Base-by-base conservation (phyloP, 2,888 invertebrate genomes). In the Augiades crinisus region DNA sequence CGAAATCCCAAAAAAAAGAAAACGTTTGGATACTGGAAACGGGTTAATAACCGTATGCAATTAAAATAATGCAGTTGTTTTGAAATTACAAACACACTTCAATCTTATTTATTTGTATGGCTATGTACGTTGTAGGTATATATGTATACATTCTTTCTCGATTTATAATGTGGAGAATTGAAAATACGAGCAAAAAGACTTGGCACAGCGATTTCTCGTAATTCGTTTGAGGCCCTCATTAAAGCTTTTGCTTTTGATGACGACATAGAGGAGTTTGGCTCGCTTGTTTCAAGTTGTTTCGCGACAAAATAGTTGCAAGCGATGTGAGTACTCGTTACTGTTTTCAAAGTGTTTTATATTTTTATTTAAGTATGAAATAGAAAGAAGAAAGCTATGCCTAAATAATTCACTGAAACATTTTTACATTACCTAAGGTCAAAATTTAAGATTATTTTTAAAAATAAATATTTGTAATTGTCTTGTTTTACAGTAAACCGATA, bases 181-280 rank as follows among this genome's bases (percentile, higher is more conserved):
- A 44, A 31, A 27, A 38, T 13, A 21, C 8, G 13, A 36, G 19
- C 19, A 47, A 19, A 33, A 19, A 44, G 43, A 44, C 36, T 51
- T 51, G 44, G 50, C 44, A 50, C 27, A 44, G 51, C 43, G 44
- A 51, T 51, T 51, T 51, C 51, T 51, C 51, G 37, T 51, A 51
- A 51, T 51, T 44, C 44, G 51, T 51, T 44, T 38, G 44, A 51
- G 37, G 22, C 22, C 27, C 51, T 51, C 51, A 45, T 51, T 51
- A 44, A 45, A 44, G 50, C 36, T 44, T 51, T 44, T 36, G 43
- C 44, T 30, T 51, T 51, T 44, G 37, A 44, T 44, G 44, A 51
- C 51, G 44, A 51, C 37, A 51, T 38, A 38, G 43, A 50, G 44
- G 37, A 51, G 44, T 51, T 47, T 4, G 30, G 37, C 10, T 47